Conservation (phyloP, 2,888 invertebrate species). For the Dasypogon diadema region DNA sequence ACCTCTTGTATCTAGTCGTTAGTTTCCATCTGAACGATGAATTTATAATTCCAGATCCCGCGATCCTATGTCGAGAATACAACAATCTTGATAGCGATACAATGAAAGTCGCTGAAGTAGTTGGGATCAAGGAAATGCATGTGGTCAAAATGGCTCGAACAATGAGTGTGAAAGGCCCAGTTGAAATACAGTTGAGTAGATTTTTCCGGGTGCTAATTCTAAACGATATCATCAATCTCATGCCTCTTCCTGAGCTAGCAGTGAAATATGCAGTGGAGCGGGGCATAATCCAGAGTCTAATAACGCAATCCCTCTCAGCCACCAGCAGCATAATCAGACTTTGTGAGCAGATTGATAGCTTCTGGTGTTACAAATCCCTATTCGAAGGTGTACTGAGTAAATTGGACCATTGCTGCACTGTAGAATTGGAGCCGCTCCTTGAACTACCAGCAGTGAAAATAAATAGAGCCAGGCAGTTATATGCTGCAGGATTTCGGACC, state of each 20-base stretch:
- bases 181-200: constrained; percentile 72
- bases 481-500: constrained; percentile 83
- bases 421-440: constrained; percentile 85
- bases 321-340: constrained; percentile 83
- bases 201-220: constrained; percentile 90
- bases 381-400: constrained; percentile 79
- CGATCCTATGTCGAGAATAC: constrained; percentile 71
- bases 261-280: constrained; percentile 79
- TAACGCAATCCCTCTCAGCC: constrained; percentile 78
- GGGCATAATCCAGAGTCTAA: constrained; percentile 83
- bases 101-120: constrained; percentile 76
- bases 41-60: constrained; percentile 75
- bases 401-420: constrained; percentile 84
- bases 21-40: constrained; percentile 68
- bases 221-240: constrained; percentile 80
- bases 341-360: constrained; percentile 81
- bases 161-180: constrained; percentile 72
- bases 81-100: constrained; percentile 75
- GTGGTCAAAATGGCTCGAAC: constrained; percentile 78
- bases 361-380: constrained; percentile 86
- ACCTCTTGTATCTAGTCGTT: constrained; percentile 85
- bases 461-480: constrained; percentile 85
- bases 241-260: constrained; percentile 77
- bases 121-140: constrained; percentile 84
- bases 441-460: constrained; percentile 90